Conservation (phyloP, 2,113 vertebrate genomes). For the Albula goreensis region DNA sequence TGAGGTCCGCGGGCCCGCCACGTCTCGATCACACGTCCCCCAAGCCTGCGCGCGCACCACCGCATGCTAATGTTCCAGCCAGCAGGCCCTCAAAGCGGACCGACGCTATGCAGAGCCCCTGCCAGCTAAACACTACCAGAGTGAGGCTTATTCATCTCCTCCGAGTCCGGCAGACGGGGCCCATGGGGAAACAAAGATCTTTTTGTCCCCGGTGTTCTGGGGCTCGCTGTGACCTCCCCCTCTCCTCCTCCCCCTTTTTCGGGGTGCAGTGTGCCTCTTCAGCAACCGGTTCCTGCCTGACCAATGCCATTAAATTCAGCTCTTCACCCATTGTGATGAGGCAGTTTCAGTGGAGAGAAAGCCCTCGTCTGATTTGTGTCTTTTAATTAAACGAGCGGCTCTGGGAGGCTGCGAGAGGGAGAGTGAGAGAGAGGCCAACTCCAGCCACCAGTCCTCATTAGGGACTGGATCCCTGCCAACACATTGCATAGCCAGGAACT, state of each 20-base stretch:
- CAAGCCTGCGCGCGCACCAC: constrained; percentile 27
- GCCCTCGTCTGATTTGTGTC: constrained; percentile 31
- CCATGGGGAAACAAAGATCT: constrained; percentile 60
- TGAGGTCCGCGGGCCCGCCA: constrained; percentile 3
- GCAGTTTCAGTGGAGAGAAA: background rate
- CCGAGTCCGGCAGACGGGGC: constrained; percentile 66
- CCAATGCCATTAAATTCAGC: constrained; percentile 63
- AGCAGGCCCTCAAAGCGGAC: constrained; percentile 5
- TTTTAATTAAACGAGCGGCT: constrained; percentile 30
- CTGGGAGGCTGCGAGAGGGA: background rate
- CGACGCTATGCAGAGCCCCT: constrained; percentile 55
- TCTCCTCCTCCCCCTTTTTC: constrained; percentile 28
- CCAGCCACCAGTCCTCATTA: constrained; percentile 36
- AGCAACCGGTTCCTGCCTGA: constrained; percentile 56
- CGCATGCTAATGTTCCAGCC: constrained; percentile 42
- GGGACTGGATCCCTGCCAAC: constrained; percentile 21
- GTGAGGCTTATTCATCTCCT: constrained; percentile 62
- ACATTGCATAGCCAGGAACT: constrained; percentile 16
- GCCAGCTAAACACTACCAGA: constrained; percentile 57
- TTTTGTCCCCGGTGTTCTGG: constrained; percentile 63
- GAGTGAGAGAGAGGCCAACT: constrained; percentile 1
- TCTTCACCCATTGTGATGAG: constrained; percentile 36
- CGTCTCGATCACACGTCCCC: constrained; percentile 38
- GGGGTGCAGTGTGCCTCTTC: constrained; percentile 55
- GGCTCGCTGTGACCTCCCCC: constrained; percentile 55